Base-by-base conservation (phyloP, 2,797 vertebrate genomes). In the Acanthurus leucopareius region DNA sequence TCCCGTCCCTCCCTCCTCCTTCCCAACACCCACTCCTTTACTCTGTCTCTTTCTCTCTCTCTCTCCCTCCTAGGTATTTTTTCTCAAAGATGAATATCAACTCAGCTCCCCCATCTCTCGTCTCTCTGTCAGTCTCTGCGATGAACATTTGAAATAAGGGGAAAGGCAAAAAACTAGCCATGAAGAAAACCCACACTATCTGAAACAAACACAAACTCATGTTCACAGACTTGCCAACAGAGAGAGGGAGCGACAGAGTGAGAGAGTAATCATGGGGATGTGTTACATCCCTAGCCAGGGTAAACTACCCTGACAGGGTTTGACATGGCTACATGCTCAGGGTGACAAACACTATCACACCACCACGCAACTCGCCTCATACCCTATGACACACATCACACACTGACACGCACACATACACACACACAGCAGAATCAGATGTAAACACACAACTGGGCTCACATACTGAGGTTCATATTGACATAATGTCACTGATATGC, bases 311-410 rank as follows among this genome's bases (percentile, higher is more conserved):
- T 89, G 89, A 93, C 89, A 90, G 74, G 89, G 86, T 87, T 87
- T 90, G 91, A 92, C 86, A 83, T 86, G 82, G 85, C 84, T 83
- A 78, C 89, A 89, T 69, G 83, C 82, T 90, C 89, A 75, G 86
- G 79, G 91, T 92, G 92, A 93, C 88, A 92, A 91, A 90, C 81
- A 84, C 62, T 72, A 89, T 91, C 91, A 88, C 84, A 91, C 77
- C 84, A 85, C 61, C 87, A 67, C 71, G 53, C 48, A 10, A 83
- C 66, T 79, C 17, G 25, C 76, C 75, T 87, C 76, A 67, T 47
- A 62, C 57, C 69, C 77, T 22, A 25, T 77, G 85, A 90, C 79
- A 81, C 77, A 72, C 74, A 83, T 63, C 54, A 62, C 25, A 5
- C 62, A 61, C 73, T 54, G 22, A 70, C 70, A 66, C 47, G 59